Conservation (phyloP, 2,113 vertebrate genomes). For the Phainopepla nitens region DNA sequence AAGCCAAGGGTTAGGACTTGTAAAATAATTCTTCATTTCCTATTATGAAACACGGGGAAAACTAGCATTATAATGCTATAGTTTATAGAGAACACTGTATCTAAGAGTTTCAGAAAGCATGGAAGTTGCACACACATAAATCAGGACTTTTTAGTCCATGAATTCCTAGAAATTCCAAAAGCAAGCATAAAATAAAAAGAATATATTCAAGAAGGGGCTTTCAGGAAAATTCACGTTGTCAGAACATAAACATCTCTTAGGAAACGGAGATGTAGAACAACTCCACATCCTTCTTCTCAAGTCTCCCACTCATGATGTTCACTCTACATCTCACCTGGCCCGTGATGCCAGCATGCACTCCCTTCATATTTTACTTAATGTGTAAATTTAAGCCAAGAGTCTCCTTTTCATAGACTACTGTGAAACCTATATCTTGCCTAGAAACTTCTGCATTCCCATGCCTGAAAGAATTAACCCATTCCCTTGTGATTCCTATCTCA, state of each 20-base stretch:
- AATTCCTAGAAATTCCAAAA: not conserved
- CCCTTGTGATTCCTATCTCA: not conserved
- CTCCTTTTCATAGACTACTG: not conserved
- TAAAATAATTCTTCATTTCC: not conserved
- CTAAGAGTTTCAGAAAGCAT: not conserved
- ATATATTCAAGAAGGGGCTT: not conserved
- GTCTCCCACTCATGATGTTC: not conserved
- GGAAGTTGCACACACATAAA: not conserved
- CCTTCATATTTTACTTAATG: not conserved
- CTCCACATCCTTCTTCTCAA: not conserved
- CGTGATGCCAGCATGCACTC: not conserved
- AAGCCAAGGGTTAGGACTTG: not conserved
- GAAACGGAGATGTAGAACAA: not conserved
- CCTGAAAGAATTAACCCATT: not conserved
- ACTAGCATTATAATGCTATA: not conserved
- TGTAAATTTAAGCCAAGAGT: not conserved
- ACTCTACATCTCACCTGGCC: not conserved
- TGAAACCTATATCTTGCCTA: not conserved
- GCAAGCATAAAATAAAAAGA: not conserved
- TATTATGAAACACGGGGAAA: not conserved
- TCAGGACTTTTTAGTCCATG: not conserved
- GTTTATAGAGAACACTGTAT: not conserved
- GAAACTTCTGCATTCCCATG: not conserved
- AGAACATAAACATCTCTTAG: not conserved
- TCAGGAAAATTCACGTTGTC: not conserved